Base-by-base conservation (phyloP, 2,888 invertebrate species). In the Nineta flava region DNA sequence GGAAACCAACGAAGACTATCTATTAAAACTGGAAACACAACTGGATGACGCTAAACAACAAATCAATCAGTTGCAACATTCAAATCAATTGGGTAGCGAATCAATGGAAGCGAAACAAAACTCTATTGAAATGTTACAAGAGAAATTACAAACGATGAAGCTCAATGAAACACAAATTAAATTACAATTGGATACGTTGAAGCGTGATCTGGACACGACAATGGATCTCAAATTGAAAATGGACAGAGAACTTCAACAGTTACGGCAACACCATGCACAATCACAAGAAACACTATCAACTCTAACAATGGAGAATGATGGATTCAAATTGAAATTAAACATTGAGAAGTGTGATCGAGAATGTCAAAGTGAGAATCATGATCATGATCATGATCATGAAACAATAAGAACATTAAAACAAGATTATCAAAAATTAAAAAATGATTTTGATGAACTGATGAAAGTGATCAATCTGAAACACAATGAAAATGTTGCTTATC, bases 401-500 rank as follows among this genome's bases (percentile, higher is more conserved):
- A n/a, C n/a, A n/a, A n/a, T n/a, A n/a, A n/a, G n/a, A n/a, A n/a
- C n/a, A n/a, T n/a, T n/a, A n/a, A n/a, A n/a, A 15, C 17, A 17
- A 43, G 19, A 43, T 17, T 47, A 65, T 1, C 63, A 64, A 41
- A 65, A 62, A 17, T 50, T 76, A 2, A 70, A 65, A 44, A 64
- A 69, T 7, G 80, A 83, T 57, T 80, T 83, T 60, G 75, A 77
- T 42, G 78, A 88, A 58, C 67, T 86, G n/a, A 76, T 83, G 13
- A 77, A 75, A 54, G 68, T 82, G 10, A 69, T 92, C 1, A 85
- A 83, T 58, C 71, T 80, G 50, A 93, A 93, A 65, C 91, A 93
- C 59, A 77, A 83, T 52, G 92, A 93, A 68, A 87, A 81, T 61
- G 66, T 87, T 26, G 79, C 82, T 53, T 93, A 91, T 63, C 88